These are phyloP conservation scores for Apodemus speciosus DNA, from an alignment of 2,113 vertebrate genomes.

Conservation along the genomic window DNA sequence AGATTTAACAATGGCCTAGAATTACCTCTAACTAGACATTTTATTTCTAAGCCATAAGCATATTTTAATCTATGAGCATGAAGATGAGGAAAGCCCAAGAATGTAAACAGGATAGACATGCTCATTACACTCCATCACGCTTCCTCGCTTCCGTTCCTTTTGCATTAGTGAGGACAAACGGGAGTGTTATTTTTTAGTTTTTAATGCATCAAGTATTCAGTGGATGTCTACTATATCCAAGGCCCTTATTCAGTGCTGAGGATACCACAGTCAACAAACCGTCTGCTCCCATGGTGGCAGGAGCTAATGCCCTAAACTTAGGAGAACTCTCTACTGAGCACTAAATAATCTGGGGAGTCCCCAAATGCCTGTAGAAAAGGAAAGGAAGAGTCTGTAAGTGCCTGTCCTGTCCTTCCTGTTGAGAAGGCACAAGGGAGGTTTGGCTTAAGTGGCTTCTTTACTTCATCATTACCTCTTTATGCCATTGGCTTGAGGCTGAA, in stretches of 20 bases:
- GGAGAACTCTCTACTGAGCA: too few species aligned
- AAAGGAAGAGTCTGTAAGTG: conserved; percentile 14
- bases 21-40: background rate
- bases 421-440: background rate
- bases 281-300: background rate
- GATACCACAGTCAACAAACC: background rate
- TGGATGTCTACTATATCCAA: background rate
- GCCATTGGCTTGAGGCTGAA: conserved; percentile 18
- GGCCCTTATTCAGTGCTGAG: background rate
- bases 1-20: background rate
- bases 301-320: background rate
- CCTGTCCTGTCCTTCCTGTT: background rate
- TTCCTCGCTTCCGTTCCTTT: background rate
- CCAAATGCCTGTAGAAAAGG: background rate
- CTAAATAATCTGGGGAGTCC: too few species aligned
- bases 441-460: background rate
- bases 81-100: background rate
- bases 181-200: background rate
- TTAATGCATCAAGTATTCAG: background rate
- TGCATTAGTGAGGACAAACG: background rate
- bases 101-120: background rate
- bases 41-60: conserved; percentile 10
- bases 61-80: background rate
- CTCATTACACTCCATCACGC: background rate
- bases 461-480: background rate